Percentiles rank a stretch among this genome's conserved stretches.
Evolutionary conservation across 2,888 invertebrate species (phyloP).

Genomic region (Polietes domitor): DNA sequence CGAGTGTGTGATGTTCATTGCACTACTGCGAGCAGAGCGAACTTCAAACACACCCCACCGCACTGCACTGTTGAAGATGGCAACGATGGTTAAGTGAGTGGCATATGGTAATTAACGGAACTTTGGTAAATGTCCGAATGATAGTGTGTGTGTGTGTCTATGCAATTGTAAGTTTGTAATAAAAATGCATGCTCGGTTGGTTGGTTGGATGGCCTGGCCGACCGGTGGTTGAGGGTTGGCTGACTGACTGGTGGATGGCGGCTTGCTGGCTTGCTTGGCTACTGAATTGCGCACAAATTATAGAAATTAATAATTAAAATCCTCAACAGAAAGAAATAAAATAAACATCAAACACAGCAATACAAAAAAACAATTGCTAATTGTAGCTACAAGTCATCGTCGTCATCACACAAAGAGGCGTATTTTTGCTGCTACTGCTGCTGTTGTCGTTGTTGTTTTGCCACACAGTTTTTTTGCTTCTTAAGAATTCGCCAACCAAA

Average conservation of each 20-base stretch:
- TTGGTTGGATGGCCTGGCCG: neutral
- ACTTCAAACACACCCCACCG: neutral
- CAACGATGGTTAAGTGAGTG: conserved; percentile 5
- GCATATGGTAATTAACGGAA: conserved; percentile 64
- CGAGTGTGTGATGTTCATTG: neutral
- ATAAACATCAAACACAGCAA: conserved; percentile 26
- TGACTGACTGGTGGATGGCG: neutral
- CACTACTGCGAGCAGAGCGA: neutral
- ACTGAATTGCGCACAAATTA: conserved; percentile 71
- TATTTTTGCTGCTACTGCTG: conserved; percentile 46
- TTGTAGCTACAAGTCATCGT: conserved; percentile 54
- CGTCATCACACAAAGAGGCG: conserved; percentile 55
- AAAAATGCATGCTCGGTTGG: conserved; percentile 19
- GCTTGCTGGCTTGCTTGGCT: conserved; percentile 29
- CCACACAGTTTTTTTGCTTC: conserved; percentile 44
- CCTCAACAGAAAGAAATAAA: conserved; percentile 14
- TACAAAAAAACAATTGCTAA: neutral
- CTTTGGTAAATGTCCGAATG: conserved; percentile 13
- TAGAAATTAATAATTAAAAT: conserved; percentile 72
- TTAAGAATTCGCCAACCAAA: conserved; percentile 56
- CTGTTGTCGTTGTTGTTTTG: conserved; percentile 59
- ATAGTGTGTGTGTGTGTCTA: neutral
- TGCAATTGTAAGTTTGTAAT: conserved; percentile 22
- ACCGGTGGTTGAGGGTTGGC: neutral
- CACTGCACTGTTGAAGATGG: neutral